Percentiles rank a stretch among this genome's conserved stretches.
These are phyloP conservation scores for Ginglymostoma cirratum DNA, from an alignment of 2,113 vertebrate species.

Conservation along the genomic window DNA sequence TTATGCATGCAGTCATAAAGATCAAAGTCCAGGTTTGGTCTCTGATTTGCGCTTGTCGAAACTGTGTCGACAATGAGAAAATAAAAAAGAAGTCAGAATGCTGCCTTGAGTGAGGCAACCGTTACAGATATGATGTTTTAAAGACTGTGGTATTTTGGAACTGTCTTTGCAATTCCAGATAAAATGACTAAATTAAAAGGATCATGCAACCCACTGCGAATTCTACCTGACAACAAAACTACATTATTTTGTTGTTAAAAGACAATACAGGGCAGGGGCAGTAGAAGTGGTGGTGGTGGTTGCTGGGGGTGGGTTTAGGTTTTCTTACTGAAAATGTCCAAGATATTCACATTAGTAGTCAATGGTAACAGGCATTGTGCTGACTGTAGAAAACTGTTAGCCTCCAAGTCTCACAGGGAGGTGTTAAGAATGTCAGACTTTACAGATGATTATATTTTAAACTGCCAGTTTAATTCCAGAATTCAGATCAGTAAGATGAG, in stretches of 20 bases:
- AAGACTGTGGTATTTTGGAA: neutral
- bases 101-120: neutral
- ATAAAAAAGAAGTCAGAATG: neutral
- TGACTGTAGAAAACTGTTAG: neutral
- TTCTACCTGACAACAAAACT: neutral
- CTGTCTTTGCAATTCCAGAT: neutral
- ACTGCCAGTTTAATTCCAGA: too few species aligned
- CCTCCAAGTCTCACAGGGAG: neutral
- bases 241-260: neutral
- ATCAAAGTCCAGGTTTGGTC: neutral
- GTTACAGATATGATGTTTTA: neutral
- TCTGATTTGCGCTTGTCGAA: neutral
- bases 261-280: too few species aligned
- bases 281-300: too few species aligned
- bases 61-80: neutral
- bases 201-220: neutral
- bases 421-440: neutral
- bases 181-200: too few species aligned
- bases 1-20: neutral
- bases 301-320: too few species aligned
- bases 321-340: neutral
- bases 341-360: neutral
- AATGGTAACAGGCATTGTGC: neutral
- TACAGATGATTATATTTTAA: neutral
- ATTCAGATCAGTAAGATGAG: neutral